Conservation (phyloP, 2,797 vertebrate genomes). For the Urocyon cinereoargenteus region DNA sequence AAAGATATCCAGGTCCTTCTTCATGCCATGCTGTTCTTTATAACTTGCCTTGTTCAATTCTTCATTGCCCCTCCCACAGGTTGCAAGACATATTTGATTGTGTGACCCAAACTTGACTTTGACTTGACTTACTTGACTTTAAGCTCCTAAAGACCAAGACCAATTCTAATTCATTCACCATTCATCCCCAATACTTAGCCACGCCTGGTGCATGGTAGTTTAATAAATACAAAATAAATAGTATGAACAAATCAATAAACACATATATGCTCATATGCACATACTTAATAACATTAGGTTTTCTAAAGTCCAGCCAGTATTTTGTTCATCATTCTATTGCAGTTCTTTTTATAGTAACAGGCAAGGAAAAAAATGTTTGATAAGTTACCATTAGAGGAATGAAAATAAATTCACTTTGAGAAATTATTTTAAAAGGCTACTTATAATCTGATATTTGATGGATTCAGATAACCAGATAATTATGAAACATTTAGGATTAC, state of each 20-base stretch:
- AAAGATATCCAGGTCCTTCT: not conserved
- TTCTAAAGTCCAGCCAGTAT: not conserved
- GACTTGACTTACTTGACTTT: not conserved
- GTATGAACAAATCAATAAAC: not conserved
- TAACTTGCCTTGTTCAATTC: not conserved
- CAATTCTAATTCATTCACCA: not conserved
- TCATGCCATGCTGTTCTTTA: not conserved
- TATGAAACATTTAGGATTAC: not conserved
- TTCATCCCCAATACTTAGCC: not conserved
- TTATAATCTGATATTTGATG: not conserved
- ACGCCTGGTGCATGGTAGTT: not conserved
- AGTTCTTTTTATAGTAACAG: not conserved
- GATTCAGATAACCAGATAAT: not conserved
- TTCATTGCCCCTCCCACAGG: not conserved
- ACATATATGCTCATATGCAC: not conserved
- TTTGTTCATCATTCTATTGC: not conserved
- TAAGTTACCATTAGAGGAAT: not conserved
- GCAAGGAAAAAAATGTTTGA: not conserved
- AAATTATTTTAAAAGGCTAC: constrained; percentile 14
- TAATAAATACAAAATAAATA: not conserved
- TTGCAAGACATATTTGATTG: not conserved
- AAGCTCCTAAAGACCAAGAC: not conserved
- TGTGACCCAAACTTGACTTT: not conserved
- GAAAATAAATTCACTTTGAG: not conserved
- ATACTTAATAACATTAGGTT: not conserved